A percentile compares a stretch with the other conserved stretches of the same genome.
Evolutionary conservation across 53 echinoderm and acorn worm genomes (phyloP).

Genomic region (Actinopyga echinites): DNA sequence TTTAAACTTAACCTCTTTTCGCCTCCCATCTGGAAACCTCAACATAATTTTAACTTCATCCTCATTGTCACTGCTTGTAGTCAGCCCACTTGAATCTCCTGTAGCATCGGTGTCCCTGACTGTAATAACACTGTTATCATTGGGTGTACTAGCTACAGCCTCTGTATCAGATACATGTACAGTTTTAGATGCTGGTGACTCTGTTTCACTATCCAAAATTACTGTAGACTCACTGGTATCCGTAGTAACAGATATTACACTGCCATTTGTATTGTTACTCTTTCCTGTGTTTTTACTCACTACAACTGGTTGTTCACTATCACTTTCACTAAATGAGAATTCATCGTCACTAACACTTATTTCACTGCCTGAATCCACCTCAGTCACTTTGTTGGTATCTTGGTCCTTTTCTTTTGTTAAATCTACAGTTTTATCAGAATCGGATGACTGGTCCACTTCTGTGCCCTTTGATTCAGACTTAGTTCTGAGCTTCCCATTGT

Average conservation of each 20-base stretch:
- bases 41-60: conserved; percentile 68
- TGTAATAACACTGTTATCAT: neutral
- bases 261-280: neutral
- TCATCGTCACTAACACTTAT: conserved; percentile 33
- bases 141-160: no score
- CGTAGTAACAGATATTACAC: neutral
- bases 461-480: neutral
- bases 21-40: conserved; percentile 85
- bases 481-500: neutral
- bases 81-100: neutral
- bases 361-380: neutral
- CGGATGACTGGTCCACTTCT: neutral
- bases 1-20: conserved; percentile 79
- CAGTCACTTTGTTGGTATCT: neutral
- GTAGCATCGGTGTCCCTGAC: conserved; percentile 28
- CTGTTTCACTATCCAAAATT: neutral
- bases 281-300: neutral
- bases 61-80: conserved; percentile 40
- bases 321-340: conserved; percentile 38
- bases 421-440: conserved; percentile 11
- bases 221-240: neutral
- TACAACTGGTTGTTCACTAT: neutral
- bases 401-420: conserved; percentile 14
- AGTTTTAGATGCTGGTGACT: no score
- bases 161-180: no score